Evolutionary conservation across 2,888 invertebrate species (phyloP), one percentile per base, ranked within the genome.

Genomic region (Anorthoa munda): DNA sequence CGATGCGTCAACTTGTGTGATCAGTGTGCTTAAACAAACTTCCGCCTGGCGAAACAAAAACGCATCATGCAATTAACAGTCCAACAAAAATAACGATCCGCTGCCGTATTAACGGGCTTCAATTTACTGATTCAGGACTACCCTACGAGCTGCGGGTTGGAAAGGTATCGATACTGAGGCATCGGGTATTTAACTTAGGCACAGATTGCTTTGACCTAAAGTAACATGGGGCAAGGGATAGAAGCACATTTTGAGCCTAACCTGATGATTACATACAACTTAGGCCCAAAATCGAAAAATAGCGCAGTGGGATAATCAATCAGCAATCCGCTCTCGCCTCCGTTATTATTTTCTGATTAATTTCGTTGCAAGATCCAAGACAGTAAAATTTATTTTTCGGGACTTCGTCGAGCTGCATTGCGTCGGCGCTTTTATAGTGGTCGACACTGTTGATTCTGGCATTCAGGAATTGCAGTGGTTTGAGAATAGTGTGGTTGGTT

Each of bases 1-100:
- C 51, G 74, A 82, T 64, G n/a, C 64, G 66, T 70, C 48, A 73
- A 67, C 64, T 60, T 73, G 55, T 78, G 68, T 72, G 46, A 77
- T 61, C 82, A 82, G 65, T 50, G 50, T 59, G 61, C 58, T 80
- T 53, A 60, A 69, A 73, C 74, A 83, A 81, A 83, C 75, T 75
- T 72, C 31, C 53, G 53, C 64, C 5, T 56, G 51, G 23, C 21
- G 55, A 83, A 75, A 83, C 71, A 79, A 81, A 82, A 83, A 79
- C 66, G 59, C 66, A 81, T 75, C 70, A 60, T 72, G 65, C 70
- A 79, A 83, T 79, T 81, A 83, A 71, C 68, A 23, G 50, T 55
- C 58, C 60, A 74, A 75, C 60, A 68, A 71, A 81, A 81, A 83
- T 75, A 81, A 63, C 75, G 53, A 74, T 71, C 53, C 67, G 67